Percentiles rank a stretch among this genome's conserved stretches.
These are phyloP conservation scores for Ernsta delagoae DNA, from an alignment of 2,888 invertebrate genomes.

Conservation along the genomic window DNA sequence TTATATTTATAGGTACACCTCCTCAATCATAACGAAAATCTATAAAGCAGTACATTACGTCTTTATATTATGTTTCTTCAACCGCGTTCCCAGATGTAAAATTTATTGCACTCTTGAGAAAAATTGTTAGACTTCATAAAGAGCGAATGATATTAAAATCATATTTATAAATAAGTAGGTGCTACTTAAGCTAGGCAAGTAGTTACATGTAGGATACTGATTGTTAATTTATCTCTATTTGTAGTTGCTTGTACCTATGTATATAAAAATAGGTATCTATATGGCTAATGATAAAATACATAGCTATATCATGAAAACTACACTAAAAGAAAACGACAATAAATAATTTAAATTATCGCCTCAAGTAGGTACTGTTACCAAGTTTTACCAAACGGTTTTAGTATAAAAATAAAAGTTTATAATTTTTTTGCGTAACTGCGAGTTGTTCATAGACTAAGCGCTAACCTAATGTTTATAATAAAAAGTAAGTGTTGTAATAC, in stretches of 20 bases:
- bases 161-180: too few species aligned
- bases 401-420: background rate
- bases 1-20: constrained; percentile 56
- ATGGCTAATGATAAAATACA: too few species aligned
- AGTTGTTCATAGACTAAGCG: constrained; percentile 44
- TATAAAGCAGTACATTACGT: constrained; percentile 64
- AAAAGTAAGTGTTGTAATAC: constrained; percentile 56
- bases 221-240: too few species aligned
- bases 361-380: too few species aligned
- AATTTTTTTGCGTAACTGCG: background rate
- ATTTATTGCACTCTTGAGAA: constrained; percentile 52
- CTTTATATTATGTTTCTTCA: constrained; percentile 9
- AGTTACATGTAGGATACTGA: too few species aligned
- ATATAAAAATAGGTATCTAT: too few species aligned
- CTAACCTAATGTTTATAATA: constrained; percentile 60
- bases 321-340: too few species aligned
- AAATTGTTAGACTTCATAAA: constrained; percentile 34
- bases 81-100: constrained; percentile 43
- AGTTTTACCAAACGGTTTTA: too few species aligned
- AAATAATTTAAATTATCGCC: too few species aligned
- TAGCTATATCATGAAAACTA: too few species aligned
- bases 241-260: too few species aligned
- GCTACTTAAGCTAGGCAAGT: too few species aligned
- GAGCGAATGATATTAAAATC: background rate
- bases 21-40: constrained; percentile 55